A percentile compares a stretch with the other conserved stretches of the same genome.
phyloP scores from a whole-genome alignment of 2,888 invertebrate species.

The Lucinisca nassula region DNA sequence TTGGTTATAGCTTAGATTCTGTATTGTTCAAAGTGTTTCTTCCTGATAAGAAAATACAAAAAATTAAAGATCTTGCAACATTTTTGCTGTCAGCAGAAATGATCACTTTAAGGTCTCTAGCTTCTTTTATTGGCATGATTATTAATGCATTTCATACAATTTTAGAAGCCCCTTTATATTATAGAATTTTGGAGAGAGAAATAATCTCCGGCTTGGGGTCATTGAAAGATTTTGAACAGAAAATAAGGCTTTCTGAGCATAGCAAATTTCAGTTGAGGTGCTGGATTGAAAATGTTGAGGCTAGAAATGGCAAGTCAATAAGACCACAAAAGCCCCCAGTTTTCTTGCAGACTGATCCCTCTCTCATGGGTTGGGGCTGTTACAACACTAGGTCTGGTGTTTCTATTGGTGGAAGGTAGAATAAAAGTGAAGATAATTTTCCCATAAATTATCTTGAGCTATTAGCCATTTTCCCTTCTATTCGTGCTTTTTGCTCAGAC shows the following conservation, averaged over 20 bases:
- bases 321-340: constrained; percentile 27
- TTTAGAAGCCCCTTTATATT: constrained; percentile 52
- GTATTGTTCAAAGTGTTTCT: constrained; percentile 47
- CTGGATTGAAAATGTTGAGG: constrained; percentile 27
- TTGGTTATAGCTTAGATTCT: constrained; percentile 49
- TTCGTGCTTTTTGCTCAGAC: constrained; percentile 20
- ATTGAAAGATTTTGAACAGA: constrained; percentile 16
- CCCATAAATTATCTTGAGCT: constrained; percentile 50
- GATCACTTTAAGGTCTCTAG: constrained; percentile 29
- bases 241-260: neutral
- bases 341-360: constrained; percentile 42
- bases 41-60: constrained; percentile 44
- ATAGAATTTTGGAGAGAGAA: constrained; percentile 37
- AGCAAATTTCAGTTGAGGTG: constrained; percentile 3
- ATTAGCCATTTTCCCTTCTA: constrained; percentile 36
- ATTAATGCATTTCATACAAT: constrained; percentile 29
- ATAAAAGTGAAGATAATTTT: neutral
- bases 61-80: constrained; percentile 35
- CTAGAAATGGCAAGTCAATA: constrained; percentile 44
- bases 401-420: constrained; percentile 38
- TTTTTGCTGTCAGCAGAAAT: neutral
- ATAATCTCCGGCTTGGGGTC: constrained; percentile 27
- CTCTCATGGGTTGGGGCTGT: constrained; percentile 27
- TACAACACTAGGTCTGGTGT: neutral
- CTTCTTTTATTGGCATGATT: constrained; percentile 38